phyloP scores from a whole-genome alignment of 2,888 invertebrate species.

The Cyclophora punctaria region DNA sequence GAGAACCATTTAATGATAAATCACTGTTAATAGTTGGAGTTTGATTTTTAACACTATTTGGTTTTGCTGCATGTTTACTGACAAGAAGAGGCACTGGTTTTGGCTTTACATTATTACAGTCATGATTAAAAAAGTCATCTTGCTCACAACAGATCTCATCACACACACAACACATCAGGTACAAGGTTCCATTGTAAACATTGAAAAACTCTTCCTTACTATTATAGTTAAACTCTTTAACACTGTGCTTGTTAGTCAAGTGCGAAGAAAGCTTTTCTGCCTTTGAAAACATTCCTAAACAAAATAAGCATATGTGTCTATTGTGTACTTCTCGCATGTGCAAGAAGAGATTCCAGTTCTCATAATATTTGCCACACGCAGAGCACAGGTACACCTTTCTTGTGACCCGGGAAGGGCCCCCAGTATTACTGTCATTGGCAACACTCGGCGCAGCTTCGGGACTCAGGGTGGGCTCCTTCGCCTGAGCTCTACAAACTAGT shows the following conservation, averaged over 20 bases:
- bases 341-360: constrained; percentile 89
- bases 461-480: constrained; percentile 55
- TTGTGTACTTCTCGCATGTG: constrained; percentile 90
- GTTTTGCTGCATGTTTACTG: constrained; percentile 57
- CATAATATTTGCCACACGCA: constrained; percentile 88
- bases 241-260: constrained; percentile 84
- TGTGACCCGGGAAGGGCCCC: constrained; percentile 77
- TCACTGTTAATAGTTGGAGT: constrained; percentile 37
- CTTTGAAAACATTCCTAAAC: constrained; percentile 87
- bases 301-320: constrained; percentile 87
- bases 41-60: constrained; percentile 43
- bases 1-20: constrained; percentile 43
- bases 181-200: constrained; percentile 80
- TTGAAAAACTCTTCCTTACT: constrained; percentile 80
- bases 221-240: constrained; percentile 80
- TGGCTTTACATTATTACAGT: constrained; percentile 75
- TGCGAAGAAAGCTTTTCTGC: constrained; percentile 87
- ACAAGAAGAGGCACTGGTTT: constrained; percentile 68
- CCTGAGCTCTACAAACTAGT: constrained; percentile 73
- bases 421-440: constrained; percentile 36
- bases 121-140: constrained; percentile 84
- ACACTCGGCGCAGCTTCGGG: constrained; percentile 50
- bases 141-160: constrained; percentile 85
- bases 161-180: constrained; percentile 87
- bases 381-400: constrained; percentile 87